Percentiles rank a stretch among this genome's conserved stretches.
Conservation (phyloP, 1,140 invertebrate species). For the Leptoteleia sp. region DNA sequence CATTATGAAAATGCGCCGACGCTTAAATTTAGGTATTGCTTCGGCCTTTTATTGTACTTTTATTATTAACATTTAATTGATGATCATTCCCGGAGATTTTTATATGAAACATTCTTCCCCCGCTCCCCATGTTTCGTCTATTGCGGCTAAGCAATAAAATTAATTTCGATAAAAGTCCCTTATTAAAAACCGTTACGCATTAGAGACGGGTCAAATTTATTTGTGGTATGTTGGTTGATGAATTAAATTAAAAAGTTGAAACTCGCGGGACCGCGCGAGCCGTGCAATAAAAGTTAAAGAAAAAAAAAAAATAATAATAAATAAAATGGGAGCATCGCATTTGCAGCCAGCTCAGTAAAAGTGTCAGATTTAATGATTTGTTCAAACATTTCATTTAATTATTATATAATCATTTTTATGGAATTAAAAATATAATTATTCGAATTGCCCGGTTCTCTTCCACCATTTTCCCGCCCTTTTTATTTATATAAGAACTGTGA, state of each 20-base stretch:
- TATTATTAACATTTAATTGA: too few relatives aligned
- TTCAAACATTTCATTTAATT: conserved; percentile 1
- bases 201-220: conserved; percentile 23
- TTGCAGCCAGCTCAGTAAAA: not conserved
- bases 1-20: too few relatives aligned
- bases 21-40: too few relatives aligned
- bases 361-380: conserved; percentile 3
- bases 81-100: too few relatives aligned
- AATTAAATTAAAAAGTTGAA: conserved; percentile 20
- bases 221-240: conserved; percentile 17
- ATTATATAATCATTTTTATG: not conserved
- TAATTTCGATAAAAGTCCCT: conserved; percentile 6
- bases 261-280: conserved; percentile 7
- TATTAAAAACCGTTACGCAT: conserved; percentile 34
- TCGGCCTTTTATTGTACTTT: too few relatives aligned
- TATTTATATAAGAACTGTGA: too few relatives aligned
- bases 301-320: not conserved
- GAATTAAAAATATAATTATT: too few relatives aligned
- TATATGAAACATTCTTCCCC: too few relatives aligned
- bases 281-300: conserved; percentile 16
- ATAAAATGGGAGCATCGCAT: not conserved
- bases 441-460: too few relatives aligned
- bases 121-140: too few relatives aligned
- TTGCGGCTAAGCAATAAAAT: conserved; percentile 17
- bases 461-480: too few relatives aligned